These are phyloP conservation scores for Latheticus oryzae DNA, from an alignment of 2,888 invertebrate species.

Conservation along the genomic window DNA sequence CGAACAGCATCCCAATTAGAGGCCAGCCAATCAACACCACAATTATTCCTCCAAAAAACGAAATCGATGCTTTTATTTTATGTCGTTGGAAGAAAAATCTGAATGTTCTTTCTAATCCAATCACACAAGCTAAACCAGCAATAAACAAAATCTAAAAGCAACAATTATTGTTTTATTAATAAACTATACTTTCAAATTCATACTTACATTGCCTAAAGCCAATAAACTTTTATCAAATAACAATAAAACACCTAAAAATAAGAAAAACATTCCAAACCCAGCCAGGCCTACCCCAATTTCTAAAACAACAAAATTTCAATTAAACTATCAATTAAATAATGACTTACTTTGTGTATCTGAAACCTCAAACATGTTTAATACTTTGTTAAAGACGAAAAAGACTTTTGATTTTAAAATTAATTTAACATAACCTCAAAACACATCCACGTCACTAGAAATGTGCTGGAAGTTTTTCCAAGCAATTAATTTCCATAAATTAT, in stretches of 20 bases:
- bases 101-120: constrained; percentile 94
- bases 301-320: constrained; percentile 66
- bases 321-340: constrained; percentile 21
- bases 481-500: too few relatives aligned
- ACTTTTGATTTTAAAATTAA: constrained; percentile 10
- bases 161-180: constrained; percentile 16
- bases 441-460: constrained; percentile 35
- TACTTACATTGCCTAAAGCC: constrained; percentile 98
- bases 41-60: constrained; percentile 93
- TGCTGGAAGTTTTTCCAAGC: constrained; percentile 10
- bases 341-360: constrained; percentile 86
- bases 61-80: constrained; percentile 89
- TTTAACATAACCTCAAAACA: constrained; percentile 33
- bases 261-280: constrained; percentile 94
- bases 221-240: constrained; percentile 97
- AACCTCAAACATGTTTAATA: constrained; percentile 79
- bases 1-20: constrained; percentile 94
- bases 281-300: constrained; percentile 98
- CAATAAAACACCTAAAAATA: constrained; percentile 92
- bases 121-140: constrained; percentile 93
- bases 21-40: constrained; percentile 97
- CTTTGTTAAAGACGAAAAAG: constrained; percentile 16
- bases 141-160: constrained; percentile 90
- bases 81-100: constrained; percentile 98
- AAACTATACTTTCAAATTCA: constrained; percentile 3